Evolutionary conservation across 2,113 vertebrate species (phyloP), one percentile per base, ranked within the genome.

Genomic region (Laticauda laticaudata): DNA sequence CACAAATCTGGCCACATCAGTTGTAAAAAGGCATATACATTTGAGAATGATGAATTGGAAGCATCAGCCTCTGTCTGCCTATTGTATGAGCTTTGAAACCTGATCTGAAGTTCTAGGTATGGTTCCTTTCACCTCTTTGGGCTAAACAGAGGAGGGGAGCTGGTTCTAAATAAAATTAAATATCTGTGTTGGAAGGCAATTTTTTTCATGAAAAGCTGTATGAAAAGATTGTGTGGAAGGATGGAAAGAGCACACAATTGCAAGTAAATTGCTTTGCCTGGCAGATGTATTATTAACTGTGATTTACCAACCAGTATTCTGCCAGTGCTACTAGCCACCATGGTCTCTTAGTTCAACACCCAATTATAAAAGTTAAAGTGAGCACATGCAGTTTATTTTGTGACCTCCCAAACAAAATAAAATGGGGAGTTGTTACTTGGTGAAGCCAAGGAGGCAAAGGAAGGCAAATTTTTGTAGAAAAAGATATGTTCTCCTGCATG

Each of bases 91-190:
- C n/a, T 87, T 90, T 90, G 88, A 86, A 92, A 92, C 43, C 57
- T 51, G 54, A 85, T 89, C 34, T n/a, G 12, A 29, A 20, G 54
- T 86, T 59, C 64, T 90, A 11, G 56, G 54, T 75, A 39, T 3
- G 92, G 59, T 89, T 56, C 69, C 87, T 92, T 92, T 93, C 20
- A 53, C 39, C 26, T n/a, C 39, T 86, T 59, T 29, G 26, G 11
- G 18, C 64, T 89, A 89, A 56, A 34, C 39, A 21, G 26, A 11
- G 39, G 64, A 10, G 3, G 53, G 43, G 9, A 7, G 59, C 11
- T 43, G 75, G 61, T 75, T 75, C 61, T 75, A 88, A 92, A 88
- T 92, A 87, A 61, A 87, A 93, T 86, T 81, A 90, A 61, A 6
- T 48, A 59, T n/a, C 75, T 29, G 39, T 51, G 29, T 90, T 21